Conservation (phyloP, 2,797 vertebrate genomes). For the Sitta carolinensis region DNA sequence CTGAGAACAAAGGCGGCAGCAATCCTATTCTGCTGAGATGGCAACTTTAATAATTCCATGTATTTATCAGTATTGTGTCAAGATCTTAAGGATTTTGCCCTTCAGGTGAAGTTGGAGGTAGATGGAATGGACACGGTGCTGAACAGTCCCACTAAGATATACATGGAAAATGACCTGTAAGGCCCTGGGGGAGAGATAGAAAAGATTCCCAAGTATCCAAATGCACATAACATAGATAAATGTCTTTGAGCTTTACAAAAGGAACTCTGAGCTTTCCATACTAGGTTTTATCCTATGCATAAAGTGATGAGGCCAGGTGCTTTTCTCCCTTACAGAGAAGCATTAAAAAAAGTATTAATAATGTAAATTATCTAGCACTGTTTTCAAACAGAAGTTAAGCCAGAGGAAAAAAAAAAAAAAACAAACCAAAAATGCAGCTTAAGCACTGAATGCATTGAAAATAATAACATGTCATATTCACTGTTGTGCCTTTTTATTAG, state of each 20-base stretch:
- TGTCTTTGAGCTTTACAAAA: conserved; percentile 52
- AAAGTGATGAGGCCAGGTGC: conserved; percentile 3
- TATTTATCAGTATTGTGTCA: conserved; percentile 81
- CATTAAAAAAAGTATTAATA: conserved; percentile 9
- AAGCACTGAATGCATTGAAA: background rate
- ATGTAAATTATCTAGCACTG: conserved; percentile 11
- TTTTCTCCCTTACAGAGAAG: background rate
- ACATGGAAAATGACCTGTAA: conserved; percentile 69
- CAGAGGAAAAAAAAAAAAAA: background rate
- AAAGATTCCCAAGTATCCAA: conserved; percentile 62
- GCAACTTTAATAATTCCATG: conserved; percentile 81
- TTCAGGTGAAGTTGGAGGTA: conserved; percentile 75
- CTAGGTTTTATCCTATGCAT: conserved; percentile 20
- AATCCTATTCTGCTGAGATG: conserved; percentile 76
- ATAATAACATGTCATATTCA: conserved; percentile 24
- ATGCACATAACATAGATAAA: conserved; percentile 69
- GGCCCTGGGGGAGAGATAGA: conserved; percentile 62
- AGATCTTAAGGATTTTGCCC: conserved; percentile 78
- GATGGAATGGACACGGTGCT: conserved; percentile 67
- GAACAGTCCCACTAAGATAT: conserved; percentile 72
- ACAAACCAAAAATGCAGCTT: background rate
- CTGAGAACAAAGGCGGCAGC: conserved; percentile 76
- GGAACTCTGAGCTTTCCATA: conserved; percentile 8
- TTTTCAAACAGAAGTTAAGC: conserved; percentile 40
- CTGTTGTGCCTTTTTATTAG: background rate